Evolutionary conservation across 2,888 invertebrate species (phyloP).

Genomic region (Stenurella melanura): DNA sequence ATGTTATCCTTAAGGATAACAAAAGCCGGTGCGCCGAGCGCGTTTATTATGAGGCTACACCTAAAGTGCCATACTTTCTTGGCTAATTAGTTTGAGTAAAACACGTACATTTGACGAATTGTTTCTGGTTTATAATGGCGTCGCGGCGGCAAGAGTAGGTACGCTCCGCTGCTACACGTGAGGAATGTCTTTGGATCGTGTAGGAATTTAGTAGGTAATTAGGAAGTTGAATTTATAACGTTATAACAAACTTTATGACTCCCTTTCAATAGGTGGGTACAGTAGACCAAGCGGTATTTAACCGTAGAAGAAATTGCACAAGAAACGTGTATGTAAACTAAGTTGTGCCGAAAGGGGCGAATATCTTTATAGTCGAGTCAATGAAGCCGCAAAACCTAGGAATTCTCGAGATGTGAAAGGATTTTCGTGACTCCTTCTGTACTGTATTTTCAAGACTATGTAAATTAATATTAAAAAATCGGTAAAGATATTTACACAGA

Average conservation of each 20-base stretch:
- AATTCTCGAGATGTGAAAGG: too few relatives aligned
- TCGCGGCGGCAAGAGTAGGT: neutral
- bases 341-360: too few relatives aligned
- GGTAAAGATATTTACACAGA: too few relatives aligned
- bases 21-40: constrained; percentile 15
- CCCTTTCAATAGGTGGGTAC: neutral
- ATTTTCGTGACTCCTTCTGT: too few relatives aligned
- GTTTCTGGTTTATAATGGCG: neutral
- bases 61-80: constrained; percentile 7
- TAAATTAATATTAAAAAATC: too few relatives aligned
- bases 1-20: constrained; percentile 34
- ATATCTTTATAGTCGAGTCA: too few relatives aligned
- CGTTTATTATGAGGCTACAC: constrained; percentile 24
- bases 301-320: too few relatives aligned
- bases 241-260: neutral
- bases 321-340: too few relatives aligned
- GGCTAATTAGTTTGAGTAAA: constrained; percentile 25
- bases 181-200: neutral
- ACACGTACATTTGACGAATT: constrained; percentile 61
- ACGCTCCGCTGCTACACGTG: neutral
- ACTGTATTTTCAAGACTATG: too few relatives aligned
- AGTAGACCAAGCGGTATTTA: too few relatives aligned
- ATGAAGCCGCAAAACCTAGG: too few relatives aligned
- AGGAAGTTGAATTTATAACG: neutral
- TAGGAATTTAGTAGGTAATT: neutral